A percentile compares a stretch with the other conserved stretches of the same genome.
These are phyloP conservation scores for Zaprionus lachaisei DNA, from an alignment of 1,140 invertebrate genomes.

Conservation along the genomic window DNA sequence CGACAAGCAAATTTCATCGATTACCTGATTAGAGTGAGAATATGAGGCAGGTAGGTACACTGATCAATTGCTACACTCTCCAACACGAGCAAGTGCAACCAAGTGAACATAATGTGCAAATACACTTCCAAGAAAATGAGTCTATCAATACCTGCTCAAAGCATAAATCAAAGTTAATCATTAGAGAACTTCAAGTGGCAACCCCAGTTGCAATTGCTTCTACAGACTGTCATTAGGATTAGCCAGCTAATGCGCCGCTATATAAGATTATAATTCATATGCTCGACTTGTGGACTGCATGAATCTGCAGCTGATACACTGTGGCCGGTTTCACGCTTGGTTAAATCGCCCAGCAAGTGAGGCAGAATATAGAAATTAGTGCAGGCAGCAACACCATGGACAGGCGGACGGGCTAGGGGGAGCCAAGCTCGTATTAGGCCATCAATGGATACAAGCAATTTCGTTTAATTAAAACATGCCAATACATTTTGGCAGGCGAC, in stretches of 20 bases:
- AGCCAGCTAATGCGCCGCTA: not conserved
- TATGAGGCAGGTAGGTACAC: not conserved
- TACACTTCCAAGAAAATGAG: not conserved
- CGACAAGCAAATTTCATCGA: not conserved
- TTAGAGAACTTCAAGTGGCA: not conserved
- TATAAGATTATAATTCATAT: not conserved
- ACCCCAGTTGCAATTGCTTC: not conserved
- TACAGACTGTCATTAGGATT: not conserved
- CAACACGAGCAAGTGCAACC: not conserved
- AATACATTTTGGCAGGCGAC: conserved; percentile 55
- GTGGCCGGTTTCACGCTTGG: conserved; percentile 32
- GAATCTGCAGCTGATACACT: conserved; percentile 5
- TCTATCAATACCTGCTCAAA: not conserved
- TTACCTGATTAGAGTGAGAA: not conserved
- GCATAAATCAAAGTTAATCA: not conserved
- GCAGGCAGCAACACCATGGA: not conserved
- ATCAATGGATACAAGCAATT: conserved; percentile 81
- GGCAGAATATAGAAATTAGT: conserved; percentile 31
- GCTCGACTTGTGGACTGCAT: not conserved
- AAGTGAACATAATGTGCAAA: not conserved
- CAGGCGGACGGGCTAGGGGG: not conserved
- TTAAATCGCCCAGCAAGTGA: conserved; percentile 25
- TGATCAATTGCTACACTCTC: not conserved
- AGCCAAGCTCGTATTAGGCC: conserved; percentile 57
- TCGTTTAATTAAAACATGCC: conserved; percentile 82